A percentile compares a stretch with the other conserved stretches of the same genome.
Evolutionary conservation across 2,113 vertebrate genomes (phyloP).

Genomic region (Taxidea taxus): DNA sequence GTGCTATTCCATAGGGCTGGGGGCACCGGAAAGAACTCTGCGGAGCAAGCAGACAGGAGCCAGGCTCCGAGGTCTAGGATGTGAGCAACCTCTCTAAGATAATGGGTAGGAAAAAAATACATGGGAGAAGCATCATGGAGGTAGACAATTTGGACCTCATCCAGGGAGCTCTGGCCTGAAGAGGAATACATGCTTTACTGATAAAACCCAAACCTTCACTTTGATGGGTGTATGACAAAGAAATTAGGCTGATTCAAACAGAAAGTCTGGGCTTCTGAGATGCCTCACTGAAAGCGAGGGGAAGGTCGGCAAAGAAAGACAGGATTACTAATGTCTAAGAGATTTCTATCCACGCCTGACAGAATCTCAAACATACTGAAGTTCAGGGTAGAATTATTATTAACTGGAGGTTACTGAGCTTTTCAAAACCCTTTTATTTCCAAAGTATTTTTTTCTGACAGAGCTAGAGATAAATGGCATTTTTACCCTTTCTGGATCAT

Average conservation of each 20-base stretch:
- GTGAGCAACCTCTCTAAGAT: not conserved
- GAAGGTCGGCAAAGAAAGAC: conserved; percentile 35
- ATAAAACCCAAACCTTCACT: conserved; percentile 40
- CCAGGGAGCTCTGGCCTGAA: not conserved
- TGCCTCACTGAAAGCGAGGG: not conserved
- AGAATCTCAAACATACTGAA: not conserved
- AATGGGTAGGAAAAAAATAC: not conserved
- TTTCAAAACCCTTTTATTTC: conserved; percentile 58
- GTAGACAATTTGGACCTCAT: not conserved
- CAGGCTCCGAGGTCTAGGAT: not conserved
- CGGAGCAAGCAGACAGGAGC: not conserved
- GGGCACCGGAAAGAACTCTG: not conserved
- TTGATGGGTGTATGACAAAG: conserved; percentile 34
- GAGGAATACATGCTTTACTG: not conserved
- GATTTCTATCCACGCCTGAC: conserved; percentile 24
- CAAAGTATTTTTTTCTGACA: conserved; percentile 50
- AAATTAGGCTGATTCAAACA: conserved; percentile 33
- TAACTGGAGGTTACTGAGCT: conserved; percentile 21
- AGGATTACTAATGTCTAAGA: not conserved
- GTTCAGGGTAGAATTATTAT: conserved; percentile 19
- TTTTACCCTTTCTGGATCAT: conserved; percentile 29
- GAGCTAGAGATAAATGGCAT: conserved; percentile 32
- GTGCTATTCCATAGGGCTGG: not conserved
- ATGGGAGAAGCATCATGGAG: not conserved
- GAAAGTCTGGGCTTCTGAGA: conserved; percentile 32